Percentiles rank a stretch among this genome's conserved stretches.
Conservation (phyloP, 2,888 invertebrate genomes). For the Patella caerulea region DNA sequence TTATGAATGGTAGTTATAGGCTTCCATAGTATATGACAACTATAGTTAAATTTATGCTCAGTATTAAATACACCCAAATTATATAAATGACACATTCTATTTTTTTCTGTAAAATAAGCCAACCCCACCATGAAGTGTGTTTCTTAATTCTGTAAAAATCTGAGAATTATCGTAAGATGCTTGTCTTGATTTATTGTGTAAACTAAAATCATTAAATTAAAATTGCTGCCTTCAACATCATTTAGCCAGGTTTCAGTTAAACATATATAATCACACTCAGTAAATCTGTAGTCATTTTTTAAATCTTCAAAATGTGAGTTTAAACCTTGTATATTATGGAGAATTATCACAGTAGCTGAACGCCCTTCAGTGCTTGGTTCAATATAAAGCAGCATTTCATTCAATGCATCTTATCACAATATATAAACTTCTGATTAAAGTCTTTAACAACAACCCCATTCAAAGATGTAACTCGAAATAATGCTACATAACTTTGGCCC, state of each 20-base stretch:
- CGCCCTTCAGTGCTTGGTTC: background rate
- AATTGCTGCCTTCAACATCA: background rate
- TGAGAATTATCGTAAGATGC: constrained; percentile 8
- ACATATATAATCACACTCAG: background rate
- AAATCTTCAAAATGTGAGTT: background rate
- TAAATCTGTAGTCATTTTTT: background rate
- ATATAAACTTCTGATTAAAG: background rate
- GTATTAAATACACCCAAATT: background rate
- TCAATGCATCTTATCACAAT: background rate
- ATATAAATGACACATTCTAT: background rate
- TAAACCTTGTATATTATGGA: background rate
- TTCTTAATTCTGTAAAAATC: background rate
- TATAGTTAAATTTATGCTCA: constrained; percentile 20
- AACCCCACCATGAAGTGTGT: constrained; percentile 26
- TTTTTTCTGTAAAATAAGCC: background rate
- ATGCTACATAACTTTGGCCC: background rate
- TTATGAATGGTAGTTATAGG: too few relatives aligned
- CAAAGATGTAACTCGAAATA: too few relatives aligned
- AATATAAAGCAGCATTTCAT: background rate
- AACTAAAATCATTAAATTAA: constrained; percentile 16
- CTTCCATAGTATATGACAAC: background rate
- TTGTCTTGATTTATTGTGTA: constrained; percentile 19
- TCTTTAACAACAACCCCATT: background rate
- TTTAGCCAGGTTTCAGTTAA: constrained; percentile 30
- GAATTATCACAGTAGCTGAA: background rate